Evolutionary conservation across 2,113 vertebrate species (phyloP).

Genomic region (Chaetodon auriga): DNA sequence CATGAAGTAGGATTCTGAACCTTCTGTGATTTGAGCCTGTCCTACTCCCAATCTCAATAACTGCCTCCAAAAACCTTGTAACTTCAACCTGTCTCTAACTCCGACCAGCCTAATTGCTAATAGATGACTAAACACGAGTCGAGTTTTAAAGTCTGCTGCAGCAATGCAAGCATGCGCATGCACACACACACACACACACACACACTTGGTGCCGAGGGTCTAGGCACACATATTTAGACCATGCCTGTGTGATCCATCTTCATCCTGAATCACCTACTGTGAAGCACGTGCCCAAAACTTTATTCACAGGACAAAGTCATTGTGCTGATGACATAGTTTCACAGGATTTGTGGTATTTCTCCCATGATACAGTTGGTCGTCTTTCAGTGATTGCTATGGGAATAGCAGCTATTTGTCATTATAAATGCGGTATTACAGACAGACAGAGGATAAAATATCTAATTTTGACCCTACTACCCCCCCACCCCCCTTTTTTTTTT

Average conservation of each 20-base stretch:
- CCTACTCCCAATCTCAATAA: not conserved
- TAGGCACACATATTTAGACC: not conserved
- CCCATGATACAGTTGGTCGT: slow-evolving; percentile 16
- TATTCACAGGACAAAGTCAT: slow-evolving; percentile 25
- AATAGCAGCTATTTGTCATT: not conserved
- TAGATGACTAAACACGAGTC: not conserved
- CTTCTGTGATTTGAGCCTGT: not conserved
- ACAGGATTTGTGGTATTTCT: slow-evolving; percentile 37
- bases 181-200: slow-evolving; percentile 5
- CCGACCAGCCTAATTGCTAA: not conserved
- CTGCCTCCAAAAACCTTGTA: too few species aligned
- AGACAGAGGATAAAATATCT: not conserved
- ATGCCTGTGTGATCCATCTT: slow-evolving; percentile 16
- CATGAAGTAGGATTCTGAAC: too few species aligned
- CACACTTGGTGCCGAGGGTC: not conserved
- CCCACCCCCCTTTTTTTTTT: too few species aligned
- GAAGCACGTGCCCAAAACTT: slow-evolving; percentile 7
- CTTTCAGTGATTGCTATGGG: not conserved
- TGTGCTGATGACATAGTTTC: slow-evolving; percentile 31
- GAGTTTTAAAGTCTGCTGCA: not conserved
- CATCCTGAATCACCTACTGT: slow-evolving; percentile 19
- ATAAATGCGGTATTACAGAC: not conserved
- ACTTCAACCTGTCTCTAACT: not conserved
- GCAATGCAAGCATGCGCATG: not conserved
- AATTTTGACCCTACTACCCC: not conserved